Evolutionary conservation across 1,140 invertebrate genomes (phyloP), one percentile per base, ranked within the genome.

Genomic region (Meloidogyne hapla): DNA sequence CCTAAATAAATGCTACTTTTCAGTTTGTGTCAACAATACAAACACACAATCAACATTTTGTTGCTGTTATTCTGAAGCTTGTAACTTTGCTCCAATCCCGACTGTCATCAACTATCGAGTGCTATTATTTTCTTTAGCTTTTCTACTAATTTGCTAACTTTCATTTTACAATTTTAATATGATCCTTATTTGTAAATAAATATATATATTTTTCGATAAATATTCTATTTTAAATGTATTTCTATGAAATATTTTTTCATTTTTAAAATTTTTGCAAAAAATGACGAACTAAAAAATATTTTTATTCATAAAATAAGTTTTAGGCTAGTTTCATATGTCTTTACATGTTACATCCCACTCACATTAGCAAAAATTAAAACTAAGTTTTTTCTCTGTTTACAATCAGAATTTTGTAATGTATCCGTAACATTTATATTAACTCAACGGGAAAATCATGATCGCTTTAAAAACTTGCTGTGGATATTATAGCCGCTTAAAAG

Each of bases 21-120:
- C 15, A 42, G 26, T 69, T 38, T 72, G 70, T 63, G 33, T 62
- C 21, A 72, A 72, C 45, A 72, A 48, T 33, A 48, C 45, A 48
- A 48, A 18, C 45, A 72, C 70, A 64, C 28, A 56, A 33, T 40
- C 56, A 56, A 72, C 56, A 6, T 72, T 72, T 33, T 72, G 70
- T n/a, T 72, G 70, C 70, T 72, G 70, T 38, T 72, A 72, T 21
- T 48, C 38, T 3, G 70, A 72, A n/a, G 70, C 48, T 1, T 72
- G 70, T 63, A 72, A 72, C 70, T 72, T 48, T 10, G 70, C 70
- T 63, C 48, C 48, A 18, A 18, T 48, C 45, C 15, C 45, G 45
- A 18, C 13, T 48, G 15, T 48, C 15, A 18, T 18, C 15, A 48
- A 5, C 40, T 42, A 42, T 48, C 13, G 45, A 18, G 12, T 48